Base-by-base conservation (phyloP, 2,113 vertebrate species). In the Oreochromis tanganicae region DNA sequence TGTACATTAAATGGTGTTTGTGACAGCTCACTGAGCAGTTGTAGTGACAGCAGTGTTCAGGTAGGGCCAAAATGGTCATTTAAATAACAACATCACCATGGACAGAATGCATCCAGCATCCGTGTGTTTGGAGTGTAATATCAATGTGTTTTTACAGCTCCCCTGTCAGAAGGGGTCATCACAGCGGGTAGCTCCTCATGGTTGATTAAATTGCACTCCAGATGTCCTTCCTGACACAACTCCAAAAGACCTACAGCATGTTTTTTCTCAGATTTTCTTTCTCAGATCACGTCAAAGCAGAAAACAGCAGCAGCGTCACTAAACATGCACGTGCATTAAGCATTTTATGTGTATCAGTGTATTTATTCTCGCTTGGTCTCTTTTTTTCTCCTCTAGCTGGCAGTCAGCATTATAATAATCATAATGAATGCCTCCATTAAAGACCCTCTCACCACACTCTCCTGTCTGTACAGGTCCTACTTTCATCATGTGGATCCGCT, bases 401-500 rank as follows among this genome's bases (percentile, higher is more conserved):
- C 32, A 66, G 61, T 66, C 61, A 66, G 61, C 17, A 7, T 66
- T 38, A 66, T n/a, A 66, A 66, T 38, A 66, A 38, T 38, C 61
- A 12, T 66, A 38, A 2, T 38, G 34, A 36, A 63, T 63, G 16
- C 84, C 84, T 68, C 83, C 9, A 9, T 85, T 79, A 87, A 78
- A 19, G 81, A 73, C 61, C 32, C 38, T 57, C 63, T 87, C 7
- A 17, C 19, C 12, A 36, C 4, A 56, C 2, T 50, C 50, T 73
- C 46, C 43, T 38, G 41, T 16, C n/a, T 79, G 43, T 46, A 85
- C 29, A 55, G 81, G 89, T 91, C 93, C 88, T 66, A 75, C 63
- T 81, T 86, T 59, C 38, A 38, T 93, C 88, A 92, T 83, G 92
- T 90, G 89, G 32, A 27, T 56, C 73, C 9, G 6, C n/a, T 43